These are phyloP conservation scores for Pachycephala philippinensis DNA, from an alignment of 2,113 vertebrate species.

Conservation along the genomic window DNA sequence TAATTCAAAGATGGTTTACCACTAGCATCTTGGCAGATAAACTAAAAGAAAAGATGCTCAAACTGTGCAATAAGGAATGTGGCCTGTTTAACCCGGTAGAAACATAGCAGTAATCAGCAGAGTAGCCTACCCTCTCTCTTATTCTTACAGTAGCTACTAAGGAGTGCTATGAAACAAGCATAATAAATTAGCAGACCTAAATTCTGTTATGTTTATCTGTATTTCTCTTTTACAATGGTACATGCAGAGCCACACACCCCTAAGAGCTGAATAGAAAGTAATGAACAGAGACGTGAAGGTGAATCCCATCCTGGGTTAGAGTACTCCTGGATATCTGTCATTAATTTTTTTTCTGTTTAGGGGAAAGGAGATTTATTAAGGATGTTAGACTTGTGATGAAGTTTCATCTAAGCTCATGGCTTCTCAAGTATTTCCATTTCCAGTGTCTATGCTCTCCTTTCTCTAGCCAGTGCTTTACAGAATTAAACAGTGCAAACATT, in stretches of 20 bases:
- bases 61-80: neutral
- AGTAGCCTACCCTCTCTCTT: neutral
- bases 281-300: neutral
- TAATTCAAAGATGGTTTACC: slow-evolving; percentile 3
- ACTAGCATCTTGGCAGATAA: neutral
- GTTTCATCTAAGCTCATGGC: neutral
- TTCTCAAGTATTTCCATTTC: neutral
- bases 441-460: neutral
- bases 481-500: neutral
- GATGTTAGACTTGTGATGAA: neutral
- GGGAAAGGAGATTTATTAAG: neutral
- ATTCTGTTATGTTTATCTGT: neutral
- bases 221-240: neutral
- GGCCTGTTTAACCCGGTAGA: neutral
- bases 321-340: neutral
- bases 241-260: neutral
- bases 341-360: neutral
- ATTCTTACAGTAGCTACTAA: neutral
- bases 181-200: neutral
- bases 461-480: neutral
- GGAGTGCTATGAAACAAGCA: neutral
- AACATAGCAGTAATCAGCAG: neutral
- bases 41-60: neutral
- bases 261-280: neutral
- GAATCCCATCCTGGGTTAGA: neutral